Evolutionary conservation across 1,140 invertebrate genomes (phyloP).

Genomic region (Meteorus sp.): DNA sequence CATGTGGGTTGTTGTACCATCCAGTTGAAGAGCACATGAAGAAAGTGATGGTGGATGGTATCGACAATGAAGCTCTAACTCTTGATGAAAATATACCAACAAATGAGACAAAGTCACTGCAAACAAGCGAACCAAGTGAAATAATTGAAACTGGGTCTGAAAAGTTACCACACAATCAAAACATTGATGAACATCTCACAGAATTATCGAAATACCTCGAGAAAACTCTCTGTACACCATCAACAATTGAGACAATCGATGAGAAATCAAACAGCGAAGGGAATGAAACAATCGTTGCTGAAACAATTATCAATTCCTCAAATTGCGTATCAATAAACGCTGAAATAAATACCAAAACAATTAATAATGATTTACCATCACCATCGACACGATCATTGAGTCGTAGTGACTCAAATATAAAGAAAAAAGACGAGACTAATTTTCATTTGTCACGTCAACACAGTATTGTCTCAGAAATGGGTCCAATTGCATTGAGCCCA

Average conservation of each 20-base stretch:
- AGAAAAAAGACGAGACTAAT: constrained; percentile 9
- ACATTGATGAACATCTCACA: constrained; percentile 2
- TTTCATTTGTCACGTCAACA: constrained; percentile 32
- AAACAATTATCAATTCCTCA: no score
- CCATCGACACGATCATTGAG: constrained; percentile 24
- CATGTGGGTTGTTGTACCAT: constrained; percentile 78
- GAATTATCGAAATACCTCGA: constrained; percentile 30
- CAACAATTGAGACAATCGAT: background rate
- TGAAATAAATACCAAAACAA: constrained; percentile 69
- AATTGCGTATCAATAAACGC: no score
- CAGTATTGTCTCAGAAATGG: constrained; percentile 35
- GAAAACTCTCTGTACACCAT: constrained; percentile 3
- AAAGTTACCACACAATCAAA: background rate
- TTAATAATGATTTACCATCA: constrained; percentile 60
- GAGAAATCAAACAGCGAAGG: no score
- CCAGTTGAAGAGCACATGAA: constrained; percentile 79
- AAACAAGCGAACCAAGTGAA: background rate
- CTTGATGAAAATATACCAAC: constrained; percentile 35
- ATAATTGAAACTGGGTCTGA: background rate
- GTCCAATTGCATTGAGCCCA: constrained; percentile 31
- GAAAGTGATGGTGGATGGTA: constrained; percentile 61
- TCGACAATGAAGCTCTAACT: constrained; percentile 56
- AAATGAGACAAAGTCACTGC: background rate
- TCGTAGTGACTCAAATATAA: constrained; percentile 25
- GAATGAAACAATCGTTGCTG: no score